Evolutionary conservation across 2,888 invertebrate genomes (phyloP), one percentile per base, ranked within the genome.

Genomic region (Malachius bipustulatus): DNA sequence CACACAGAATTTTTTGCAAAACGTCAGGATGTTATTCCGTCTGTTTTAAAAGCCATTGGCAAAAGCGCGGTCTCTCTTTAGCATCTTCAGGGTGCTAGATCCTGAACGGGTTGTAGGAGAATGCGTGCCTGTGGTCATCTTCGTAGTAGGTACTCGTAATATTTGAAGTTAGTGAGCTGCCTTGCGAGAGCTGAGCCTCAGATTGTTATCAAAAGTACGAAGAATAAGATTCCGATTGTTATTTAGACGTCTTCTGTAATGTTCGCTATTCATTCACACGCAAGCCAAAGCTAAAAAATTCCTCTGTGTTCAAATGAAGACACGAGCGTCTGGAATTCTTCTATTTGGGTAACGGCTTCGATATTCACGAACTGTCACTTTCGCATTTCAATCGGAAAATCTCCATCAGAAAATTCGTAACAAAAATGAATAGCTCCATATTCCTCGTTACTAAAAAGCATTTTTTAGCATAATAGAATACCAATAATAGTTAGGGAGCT

Each of bases 351-450:
- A 19, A 19, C 24, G 24, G 6, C 24, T 19, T 19, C 24, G n/a
- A 19, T 19, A n/a, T 19, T 19, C 24, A 19, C 24, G 24, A 19
- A 19, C 24, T n/a, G n/a, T n/a, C 24, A n/a, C 24, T 19, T 19
- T 19, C 24, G n/a, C 24, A 19, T 19, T 19, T 19, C 24, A 6
- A 19, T 19, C 24, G n/a, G 6, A 19, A 19, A 19, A 19, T 19
- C n/a, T n/a, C 24, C 24, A 19, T 19, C 24, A 19, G 6, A 19
- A 19, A 19, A 19, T 19, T n/a, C 24, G 24, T 19, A 19, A 19
- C 24, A 19, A 19, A 19, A n/a, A 19, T 19, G 24, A 6, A 19
- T 19, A 19, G 6, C 24, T 19, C 6, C 6, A n/a, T 19, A 19
- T 19, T 19, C 24, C 24, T 19, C 24, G 24, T 19, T 19, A 19